Evolutionary conservation across 2,888 invertebrate species (phyloP), one percentile per base, ranked within the genome.

Genomic region (Harpagoxenus sublaevis): DNA sequence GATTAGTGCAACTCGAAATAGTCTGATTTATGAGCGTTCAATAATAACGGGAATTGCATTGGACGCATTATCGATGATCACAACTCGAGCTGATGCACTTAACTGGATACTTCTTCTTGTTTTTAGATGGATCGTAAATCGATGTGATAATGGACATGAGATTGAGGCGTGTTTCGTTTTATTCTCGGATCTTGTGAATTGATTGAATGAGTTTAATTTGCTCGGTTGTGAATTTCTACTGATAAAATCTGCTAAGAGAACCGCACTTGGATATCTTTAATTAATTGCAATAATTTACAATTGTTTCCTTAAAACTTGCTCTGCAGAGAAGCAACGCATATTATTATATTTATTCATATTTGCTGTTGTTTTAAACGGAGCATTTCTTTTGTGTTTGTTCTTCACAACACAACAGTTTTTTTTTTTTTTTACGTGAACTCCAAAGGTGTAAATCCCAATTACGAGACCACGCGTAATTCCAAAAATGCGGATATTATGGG

Each of bases 11-110:
- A 75, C 31, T 60, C 35, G 3, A 75, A 77, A 70, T 51, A 68
- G 12, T 45, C 15, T 70, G 45, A 45, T 45, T 79, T 31, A 57
- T 8, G 45, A 23, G 57, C 35, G 15, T 35, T 57, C 45, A n/a
- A 70, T 31, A n/a, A 31, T 68, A 28, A 68, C 9, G n/a, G 15
- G n/a, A 68, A 78, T 42, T 78, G n/a, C 53, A 78, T 28, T 12
- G 28, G 65, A 65, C 53, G 53, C 12, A 28, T 51, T 68, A 68
- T 68, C n/a, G 55, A 78, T 68, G 28, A 78, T 68, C 53, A n/a
- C 55, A 78, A 68, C 57, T 78, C 55, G 12, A 55, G 42, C 45
- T 23, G 48, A 62, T 48, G n/a, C 45, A 12, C 15, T 70, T 42
- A 15, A 55, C 28, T 55, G 15, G 31, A 68, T 31, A 42, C 0